Percentiles rank a stretch among this genome's conserved stretches.
Conservation (phyloP, 1,140 invertebrate species). For the Drosophila saltans region DNA sequence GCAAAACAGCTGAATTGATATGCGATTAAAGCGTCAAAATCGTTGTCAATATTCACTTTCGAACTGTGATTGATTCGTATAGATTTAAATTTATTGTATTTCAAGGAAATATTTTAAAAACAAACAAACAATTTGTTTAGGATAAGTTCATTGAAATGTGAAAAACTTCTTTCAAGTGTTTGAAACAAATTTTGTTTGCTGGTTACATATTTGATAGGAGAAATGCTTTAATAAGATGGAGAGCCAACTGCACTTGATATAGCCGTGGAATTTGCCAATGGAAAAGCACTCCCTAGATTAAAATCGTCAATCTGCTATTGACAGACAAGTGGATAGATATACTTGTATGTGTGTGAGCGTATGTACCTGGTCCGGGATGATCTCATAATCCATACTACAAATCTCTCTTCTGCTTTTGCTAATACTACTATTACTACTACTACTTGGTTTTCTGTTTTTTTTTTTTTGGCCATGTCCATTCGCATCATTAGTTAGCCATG, state of each 20-base stretch:
- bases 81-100: too few species aligned
- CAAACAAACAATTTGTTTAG: too few species aligned
- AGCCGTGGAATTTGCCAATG: too few species aligned
- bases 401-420: neutral
- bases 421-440: neutral
- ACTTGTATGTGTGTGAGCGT: neutral
- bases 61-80: too few species aligned
- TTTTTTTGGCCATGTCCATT: slow-evolving; percentile 40
- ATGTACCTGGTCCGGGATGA: neutral
- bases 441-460: neutral
- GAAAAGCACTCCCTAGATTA: neutral
- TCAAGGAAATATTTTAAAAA: too few species aligned
- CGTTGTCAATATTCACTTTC: too few species aligned
- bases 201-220: neutral
- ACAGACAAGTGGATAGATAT: neutral
- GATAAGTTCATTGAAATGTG: too few species aligned
- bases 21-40: too few species aligned
- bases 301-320: neutral
- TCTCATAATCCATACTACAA: slow-evolving; percentile 4
- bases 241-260: too few species aligned
- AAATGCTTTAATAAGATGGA: too few species aligned
- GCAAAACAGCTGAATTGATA: too few species aligned
- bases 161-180: too few species aligned
- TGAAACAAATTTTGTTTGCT: neutral
- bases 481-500: slow-evolving; percentile 56